Evolutionary conservation across 1,140 invertebrate genomes (phyloP).

Genomic region (Solenopsis fugax): DNA sequence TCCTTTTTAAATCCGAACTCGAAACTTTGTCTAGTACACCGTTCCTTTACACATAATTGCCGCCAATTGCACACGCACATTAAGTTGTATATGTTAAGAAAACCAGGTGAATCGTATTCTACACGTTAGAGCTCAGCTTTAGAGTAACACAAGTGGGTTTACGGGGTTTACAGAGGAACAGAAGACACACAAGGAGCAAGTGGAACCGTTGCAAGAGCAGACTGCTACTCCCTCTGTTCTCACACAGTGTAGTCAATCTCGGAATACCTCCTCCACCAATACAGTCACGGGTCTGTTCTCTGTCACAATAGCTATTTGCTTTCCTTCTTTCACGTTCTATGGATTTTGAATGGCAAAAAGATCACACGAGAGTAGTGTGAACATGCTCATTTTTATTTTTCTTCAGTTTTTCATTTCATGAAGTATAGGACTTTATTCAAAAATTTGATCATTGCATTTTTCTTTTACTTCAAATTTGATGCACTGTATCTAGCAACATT

Average conservation of each 20-base stretch:
- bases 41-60: constrained; percentile 44
- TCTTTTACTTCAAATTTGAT: background rate
- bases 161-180: constrained; percentile 86
- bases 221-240: constrained; percentile 82
- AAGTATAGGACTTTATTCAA: background rate
- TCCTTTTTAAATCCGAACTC: constrained; percentile 42
- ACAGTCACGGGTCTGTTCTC: constrained; percentile 86
- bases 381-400: constrained; percentile 23
- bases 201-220: constrained; percentile 83
- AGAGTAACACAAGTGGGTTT: constrained; percentile 84
- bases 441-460: constrained; percentile 49
- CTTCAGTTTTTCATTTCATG: constrained; percentile 13
- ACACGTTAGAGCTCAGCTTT: constrained; percentile 66
- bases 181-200: constrained; percentile 83
- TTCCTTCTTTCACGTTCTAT: constrained; percentile 70
- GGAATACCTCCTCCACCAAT: constrained; percentile 85
- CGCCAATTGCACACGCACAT: constrained; percentile 49
- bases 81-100: constrained; percentile 56
- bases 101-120: constrained; percentile 62
- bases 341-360: constrained; percentile 55
- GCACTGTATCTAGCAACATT: background rate
- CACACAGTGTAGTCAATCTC: constrained; percentile 84
- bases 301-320: constrained; percentile 85
- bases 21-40: constrained; percentile 36
- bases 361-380: background rate